These are phyloP conservation scores for Lerema accius DNA, from an alignment of 1,140 invertebrate species.

Conservation along the genomic window DNA sequence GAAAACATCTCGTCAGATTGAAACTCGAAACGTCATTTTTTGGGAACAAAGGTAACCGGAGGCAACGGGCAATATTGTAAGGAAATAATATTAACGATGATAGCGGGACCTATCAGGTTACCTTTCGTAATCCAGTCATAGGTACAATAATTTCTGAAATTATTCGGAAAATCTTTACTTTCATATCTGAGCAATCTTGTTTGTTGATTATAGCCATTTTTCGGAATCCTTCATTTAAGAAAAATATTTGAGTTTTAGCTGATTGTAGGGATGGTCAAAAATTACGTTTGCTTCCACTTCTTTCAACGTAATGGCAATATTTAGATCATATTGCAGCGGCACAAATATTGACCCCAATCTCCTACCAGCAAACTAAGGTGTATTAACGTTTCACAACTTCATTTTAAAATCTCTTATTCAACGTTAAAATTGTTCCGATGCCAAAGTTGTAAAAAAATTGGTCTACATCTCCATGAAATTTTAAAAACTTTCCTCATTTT, in stretches of 20 bases:
- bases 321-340: no score
- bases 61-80: conserved; percentile 10
- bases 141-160: conserved; percentile 13
- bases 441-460: conserved; percentile 68
- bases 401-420: conserved; percentile 3
- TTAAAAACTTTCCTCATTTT: conserved; percentile 71
- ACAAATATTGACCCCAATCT: no score
- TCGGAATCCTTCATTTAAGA: no score
- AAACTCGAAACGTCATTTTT: conserved; percentile 36
- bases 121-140: conserved; percentile 7
- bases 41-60: conserved; percentile 33
- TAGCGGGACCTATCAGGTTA: conserved; percentile 16
- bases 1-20: conserved; percentile 41
- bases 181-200: no score
- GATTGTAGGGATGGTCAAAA: no score
- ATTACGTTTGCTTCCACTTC: no score
- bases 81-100: conserved; percentile 14
- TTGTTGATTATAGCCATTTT: no score
- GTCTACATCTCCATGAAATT: conserved; percentile 52
- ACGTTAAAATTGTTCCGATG: conserved; percentile 49
- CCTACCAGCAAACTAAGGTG: no score
- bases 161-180: neutral
- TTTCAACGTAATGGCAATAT: no score
- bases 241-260: no score
- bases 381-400: neutral